Base-by-base conservation (phyloP, 2,888 invertebrate species). In the Nowickia ferox region DNA sequence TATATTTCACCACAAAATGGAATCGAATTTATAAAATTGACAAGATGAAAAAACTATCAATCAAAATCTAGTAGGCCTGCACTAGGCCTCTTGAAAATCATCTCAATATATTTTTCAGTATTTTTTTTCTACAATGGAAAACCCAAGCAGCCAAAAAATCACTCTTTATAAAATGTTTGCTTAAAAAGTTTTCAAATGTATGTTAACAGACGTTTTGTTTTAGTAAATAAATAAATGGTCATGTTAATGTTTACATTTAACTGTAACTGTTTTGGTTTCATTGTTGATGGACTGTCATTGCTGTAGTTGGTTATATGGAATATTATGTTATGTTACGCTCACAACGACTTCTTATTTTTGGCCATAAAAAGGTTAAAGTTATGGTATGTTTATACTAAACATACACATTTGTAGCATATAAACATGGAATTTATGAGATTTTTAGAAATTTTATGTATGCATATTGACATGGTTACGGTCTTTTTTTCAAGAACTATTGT, bases 301-400 rank as follows among this genome's bases (percentile, higher is more conserved):
- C 17, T 53, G 61, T 61, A 40, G 19, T n/a, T 61, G 40, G 48
- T 40, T 74, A 19, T 40, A 11, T 59, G 46, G 38, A 46, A 38
- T 68, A 48, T 8, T 57, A 19, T 53, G 4, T 8, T 57, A 19
- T 53, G 4, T 40, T 55, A 61, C 61, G 15, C 46, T 44, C 51
- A 75, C 71, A 76, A 8, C 71, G 22, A 68, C 63, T 59, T 69
- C 63, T 59, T 69, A 84, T 55, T 55, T 77, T 55, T 77, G 55
- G 44, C 80, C 71, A 83, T 76, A 71, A 66, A 77, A 78, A 81
- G 77, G 84, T 80, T 76, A 75, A 82, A 57, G 53, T 72, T 44
- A 46, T 75, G 68, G 59, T 15, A 40, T 44, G 30, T 46, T n/a
- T 15, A 59, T 40, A 66, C 17, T 53, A 22, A 17, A 68, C n/a